Conservation (phyloP, 2,888 invertebrate genomes). For the Nemoura dubitans region DNA sequence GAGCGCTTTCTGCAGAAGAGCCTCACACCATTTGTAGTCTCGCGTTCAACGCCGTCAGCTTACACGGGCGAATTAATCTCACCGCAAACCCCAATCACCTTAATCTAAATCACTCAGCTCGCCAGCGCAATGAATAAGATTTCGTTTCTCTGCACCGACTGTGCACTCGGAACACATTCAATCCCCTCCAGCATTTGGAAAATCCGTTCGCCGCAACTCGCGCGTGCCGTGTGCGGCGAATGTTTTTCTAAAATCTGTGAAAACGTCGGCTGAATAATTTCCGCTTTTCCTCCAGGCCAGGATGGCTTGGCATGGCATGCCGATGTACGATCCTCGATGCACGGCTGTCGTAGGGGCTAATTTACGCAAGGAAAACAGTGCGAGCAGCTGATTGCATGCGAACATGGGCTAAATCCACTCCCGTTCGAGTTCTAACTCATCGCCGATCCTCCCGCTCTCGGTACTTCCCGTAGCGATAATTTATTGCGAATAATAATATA, state of each 20-base stretch:
- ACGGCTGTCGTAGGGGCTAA: neutral
- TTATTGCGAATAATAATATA: neutral
- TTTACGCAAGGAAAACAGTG: constrained; percentile 39
- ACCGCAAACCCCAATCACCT: constrained; percentile 4
- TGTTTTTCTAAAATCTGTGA: constrained; percentile 12
- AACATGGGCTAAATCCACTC: neutral
- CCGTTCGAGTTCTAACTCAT: neutral
- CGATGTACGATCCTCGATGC: neutral
- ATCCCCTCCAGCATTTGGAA: neutral
- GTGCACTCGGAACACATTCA: neutral
- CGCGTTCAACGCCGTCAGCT: neutral
- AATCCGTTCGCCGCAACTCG: neutral
- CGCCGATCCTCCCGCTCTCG: neutral
- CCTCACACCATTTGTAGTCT: neutral
- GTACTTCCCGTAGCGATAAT: neutral
- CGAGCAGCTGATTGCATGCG: constrained; percentile 22
- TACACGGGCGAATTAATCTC: neutral
- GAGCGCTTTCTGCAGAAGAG: neutral
- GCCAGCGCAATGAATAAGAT: neutral
- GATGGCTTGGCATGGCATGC: neutral
- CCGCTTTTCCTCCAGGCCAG: neutral
- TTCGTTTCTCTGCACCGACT: neutral
- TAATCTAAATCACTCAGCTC: neutral
- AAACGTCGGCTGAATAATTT: neutral
- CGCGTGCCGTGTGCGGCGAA: neutral